Conservation (phyloP, 2,888 invertebrate species). For the Zhuqinia jingwanae region DNA sequence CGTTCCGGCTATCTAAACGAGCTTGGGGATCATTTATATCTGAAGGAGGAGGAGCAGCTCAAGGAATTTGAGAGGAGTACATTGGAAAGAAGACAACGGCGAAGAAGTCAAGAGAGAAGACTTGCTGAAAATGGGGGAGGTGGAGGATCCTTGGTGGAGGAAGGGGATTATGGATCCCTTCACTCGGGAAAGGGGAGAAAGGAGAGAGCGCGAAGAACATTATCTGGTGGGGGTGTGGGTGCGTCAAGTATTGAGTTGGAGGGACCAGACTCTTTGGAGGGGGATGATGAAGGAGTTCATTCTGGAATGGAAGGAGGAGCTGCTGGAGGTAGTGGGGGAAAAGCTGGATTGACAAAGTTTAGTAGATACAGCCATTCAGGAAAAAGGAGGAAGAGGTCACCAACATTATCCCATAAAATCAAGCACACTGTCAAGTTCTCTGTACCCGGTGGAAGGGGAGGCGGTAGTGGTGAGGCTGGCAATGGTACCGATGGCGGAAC, state of each 20-base stretch:
- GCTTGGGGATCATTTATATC: no score
- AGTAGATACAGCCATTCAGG: constrained; percentile 2
- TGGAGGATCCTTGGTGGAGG: no score
- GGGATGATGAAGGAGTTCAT: not conserved
- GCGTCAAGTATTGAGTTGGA: constrained; percentile 4
- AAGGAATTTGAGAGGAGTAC: not conserved
- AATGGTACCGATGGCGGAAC: not conserved
- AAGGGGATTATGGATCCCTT: not conserved
- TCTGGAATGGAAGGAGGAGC: not conserved
- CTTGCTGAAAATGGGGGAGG: no score
- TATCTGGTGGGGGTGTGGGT: no score
- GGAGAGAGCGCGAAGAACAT: not conserved
- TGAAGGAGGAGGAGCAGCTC: not conserved
- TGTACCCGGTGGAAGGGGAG: not conserved
- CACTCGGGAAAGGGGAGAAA: not conserved
- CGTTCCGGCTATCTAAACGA: no score
- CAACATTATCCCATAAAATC: not conserved
- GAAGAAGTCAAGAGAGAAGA: no score
- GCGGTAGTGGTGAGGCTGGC: not conserved
- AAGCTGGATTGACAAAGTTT: not conserved
- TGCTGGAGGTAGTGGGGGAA: no score
- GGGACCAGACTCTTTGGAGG: not conserved
- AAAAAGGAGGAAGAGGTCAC: not conserved
- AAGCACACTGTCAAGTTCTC: constrained; percentile 20
- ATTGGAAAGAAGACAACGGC: no score